phyloP scores from a whole-genome alignment of 2,113 vertebrate species.

The Coreoperca whiteheadi region DNA sequence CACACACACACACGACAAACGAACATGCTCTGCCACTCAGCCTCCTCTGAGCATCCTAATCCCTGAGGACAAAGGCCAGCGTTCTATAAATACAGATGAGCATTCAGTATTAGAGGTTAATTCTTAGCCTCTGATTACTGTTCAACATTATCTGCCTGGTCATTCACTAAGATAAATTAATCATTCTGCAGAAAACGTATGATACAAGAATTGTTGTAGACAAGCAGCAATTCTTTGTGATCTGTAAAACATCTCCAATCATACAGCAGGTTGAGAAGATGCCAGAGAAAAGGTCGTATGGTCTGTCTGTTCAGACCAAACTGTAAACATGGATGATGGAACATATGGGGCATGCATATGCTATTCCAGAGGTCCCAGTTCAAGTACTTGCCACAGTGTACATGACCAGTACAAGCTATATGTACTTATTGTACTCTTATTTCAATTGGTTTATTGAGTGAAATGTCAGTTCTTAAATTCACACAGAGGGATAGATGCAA shows the following conservation, averaged over 20 bases:
- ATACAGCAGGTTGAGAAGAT: conserved; percentile 30
- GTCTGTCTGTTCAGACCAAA: conserved; percentile 22
- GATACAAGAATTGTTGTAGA: not conserved
- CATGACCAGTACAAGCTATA: conserved; percentile 34
- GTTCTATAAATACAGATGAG: conserved; percentile 67
- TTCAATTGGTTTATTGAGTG: too few species aligned
- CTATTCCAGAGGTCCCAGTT: conserved; percentile 28
- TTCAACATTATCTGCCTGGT: conserved; percentile 3
- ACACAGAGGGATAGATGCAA: conserved; percentile 8
- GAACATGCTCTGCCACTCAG: conserved; percentile 12
- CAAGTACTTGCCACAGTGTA: not conserved
- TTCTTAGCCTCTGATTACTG: conserved; percentile 24
- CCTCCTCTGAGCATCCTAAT: conserved; percentile 55
- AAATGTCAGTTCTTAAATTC: conserved; percentile 19
- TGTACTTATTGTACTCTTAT: too few species aligned
- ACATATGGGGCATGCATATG: conserved; percentile 9
- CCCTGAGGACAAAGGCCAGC: conserved; percentile 48
- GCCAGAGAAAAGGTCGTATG: conserved; percentile 5
- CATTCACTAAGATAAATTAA: not conserved
- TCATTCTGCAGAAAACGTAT: not conserved
- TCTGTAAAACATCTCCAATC: not conserved
- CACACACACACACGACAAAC: not conserved
- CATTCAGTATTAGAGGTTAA: conserved; percentile 45
- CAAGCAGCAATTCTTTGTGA: not conserved
- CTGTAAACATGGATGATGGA: conserved; percentile 17